phyloP scores from a whole-genome alignment of 2,797 vertebrate genomes.

The Oreochromis grahami region DNA sequence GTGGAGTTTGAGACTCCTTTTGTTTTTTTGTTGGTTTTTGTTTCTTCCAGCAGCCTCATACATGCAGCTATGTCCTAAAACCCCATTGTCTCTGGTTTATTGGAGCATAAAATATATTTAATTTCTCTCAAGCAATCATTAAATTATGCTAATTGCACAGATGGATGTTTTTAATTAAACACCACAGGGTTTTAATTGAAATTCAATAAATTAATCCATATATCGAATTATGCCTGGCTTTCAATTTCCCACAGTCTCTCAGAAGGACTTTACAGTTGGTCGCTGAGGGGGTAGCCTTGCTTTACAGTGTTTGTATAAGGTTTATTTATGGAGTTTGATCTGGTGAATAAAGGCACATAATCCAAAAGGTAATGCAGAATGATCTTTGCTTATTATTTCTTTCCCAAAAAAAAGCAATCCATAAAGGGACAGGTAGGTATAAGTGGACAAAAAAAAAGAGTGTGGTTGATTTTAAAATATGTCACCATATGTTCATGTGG shows the following conservation, averaged over 20 bases:
- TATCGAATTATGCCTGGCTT: constrained; percentile 36
- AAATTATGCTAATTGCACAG: constrained; percentile 67
- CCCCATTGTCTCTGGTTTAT: constrained; percentile 44
- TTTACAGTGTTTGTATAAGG: background rate
- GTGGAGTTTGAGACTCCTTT: background rate
- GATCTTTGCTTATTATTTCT: constrained; percentile 32
- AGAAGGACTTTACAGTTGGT: background rate
- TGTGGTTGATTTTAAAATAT: background rate
- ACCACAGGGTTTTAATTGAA: constrained; percentile 64
- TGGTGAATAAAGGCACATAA: background rate
- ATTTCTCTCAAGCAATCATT: constrained; percentile 66
- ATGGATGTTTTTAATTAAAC: constrained; percentile 69
- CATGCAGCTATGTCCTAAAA: constrained; percentile 38
- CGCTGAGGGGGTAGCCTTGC: background rate
- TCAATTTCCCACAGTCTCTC: constrained; percentile 5
- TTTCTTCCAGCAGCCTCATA: constrained; percentile 3
- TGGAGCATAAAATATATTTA: constrained; percentile 55
- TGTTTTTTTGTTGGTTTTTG: background rate
- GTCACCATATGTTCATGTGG: background rate
- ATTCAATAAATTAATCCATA: constrained; percentile 61
- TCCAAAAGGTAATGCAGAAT: background rate
- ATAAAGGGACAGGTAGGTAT: constrained; percentile 56
- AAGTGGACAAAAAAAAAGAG: background rate
- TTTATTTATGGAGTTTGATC: constrained; percentile 1
- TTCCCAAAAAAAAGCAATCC: constrained; percentile 23